phyloP scores from a whole-genome alignment of 2,113 vertebrate species.

The Thamnophis sirtalis region DNA sequence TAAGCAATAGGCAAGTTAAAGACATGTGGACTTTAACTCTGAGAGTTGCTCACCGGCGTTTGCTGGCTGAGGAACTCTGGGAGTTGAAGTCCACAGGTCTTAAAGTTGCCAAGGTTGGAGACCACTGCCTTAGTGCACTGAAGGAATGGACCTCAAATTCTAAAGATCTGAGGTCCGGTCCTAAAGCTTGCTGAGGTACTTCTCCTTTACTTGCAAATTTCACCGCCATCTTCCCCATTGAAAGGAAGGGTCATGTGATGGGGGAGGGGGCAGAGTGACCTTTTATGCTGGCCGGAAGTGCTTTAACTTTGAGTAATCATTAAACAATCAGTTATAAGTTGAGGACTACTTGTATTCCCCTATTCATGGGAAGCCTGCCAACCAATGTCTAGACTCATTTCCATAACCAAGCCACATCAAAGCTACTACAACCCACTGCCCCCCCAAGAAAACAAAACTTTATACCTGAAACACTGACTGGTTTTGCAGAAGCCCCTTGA shows the following conservation, averaged over 20 bases:
- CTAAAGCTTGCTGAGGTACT: not conserved
- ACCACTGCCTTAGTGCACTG: too few relatives aligned
- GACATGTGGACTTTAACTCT: too few relatives aligned
- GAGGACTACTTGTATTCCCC: not conserved
- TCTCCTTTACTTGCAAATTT: not conserved
- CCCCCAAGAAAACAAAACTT: not conserved
- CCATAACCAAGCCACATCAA: not conserved
- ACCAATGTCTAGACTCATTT: not conserved
- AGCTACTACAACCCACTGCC: not conserved
- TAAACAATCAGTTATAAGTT: not conserved
- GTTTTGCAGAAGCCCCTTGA: slow-evolving; percentile 85
- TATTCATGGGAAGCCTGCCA: not conserved
- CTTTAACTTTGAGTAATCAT: not conserved
- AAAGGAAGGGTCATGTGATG: not conserved
- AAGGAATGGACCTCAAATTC: not conserved
- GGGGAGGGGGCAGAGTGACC: not conserved
- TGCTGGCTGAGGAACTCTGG: too few relatives aligned
- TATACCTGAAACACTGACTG: slow-evolving; percentile 82
- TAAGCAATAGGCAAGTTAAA: too few relatives aligned
- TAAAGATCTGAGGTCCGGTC: not conserved
- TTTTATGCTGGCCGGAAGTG: not conserved
- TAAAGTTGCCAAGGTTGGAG: too few relatives aligned
- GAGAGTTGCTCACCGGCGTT: too few relatives aligned
- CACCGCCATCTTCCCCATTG: not conserved
- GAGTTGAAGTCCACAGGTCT: too few relatives aligned